Evolutionary conservation across 2,113 vertebrate species (phyloP).

Genomic region (Panthera tigris): DNA sequence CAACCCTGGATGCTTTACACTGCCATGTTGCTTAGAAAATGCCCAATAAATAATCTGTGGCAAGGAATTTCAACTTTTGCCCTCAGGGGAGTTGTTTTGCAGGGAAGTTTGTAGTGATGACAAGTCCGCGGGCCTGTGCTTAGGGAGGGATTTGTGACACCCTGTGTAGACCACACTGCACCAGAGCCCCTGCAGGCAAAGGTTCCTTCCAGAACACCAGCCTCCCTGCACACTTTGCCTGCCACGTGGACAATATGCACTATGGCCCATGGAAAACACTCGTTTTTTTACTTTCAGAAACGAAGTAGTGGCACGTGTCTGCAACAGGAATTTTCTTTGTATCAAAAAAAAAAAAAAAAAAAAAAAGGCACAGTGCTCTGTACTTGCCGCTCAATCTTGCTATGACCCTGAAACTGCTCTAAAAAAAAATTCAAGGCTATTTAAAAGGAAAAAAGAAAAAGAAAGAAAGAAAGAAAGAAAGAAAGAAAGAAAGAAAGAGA

Average conservation of each 20-base stretch:
- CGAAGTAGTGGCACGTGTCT: not conserved
- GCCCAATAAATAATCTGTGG: not conserved
- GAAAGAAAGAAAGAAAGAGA: too few relatives aligned
- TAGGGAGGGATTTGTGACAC: not conserved
- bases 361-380: too few relatives aligned
- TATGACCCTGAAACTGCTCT: not conserved
- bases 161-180: not conserved
- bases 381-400: not conserved
- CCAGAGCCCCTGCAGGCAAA: not conserved
- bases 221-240: not conserved
- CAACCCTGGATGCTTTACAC: not conserved
- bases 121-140: not conserved
- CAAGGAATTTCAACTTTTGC: not conserved
- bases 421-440: not conserved
- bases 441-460: not conserved
- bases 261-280: not conserved
- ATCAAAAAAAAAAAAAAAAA: not conserved
- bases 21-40: not conserved
- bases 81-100: not conserved
- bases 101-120: not conserved
- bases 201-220: not conserved
- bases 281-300: not conserved
- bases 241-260: not conserved
- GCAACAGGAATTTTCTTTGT: not conserved
- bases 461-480: not conserved